Conservation (phyloP, 2,888 invertebrate species). For the Agrotis exclamationis region DNA sequence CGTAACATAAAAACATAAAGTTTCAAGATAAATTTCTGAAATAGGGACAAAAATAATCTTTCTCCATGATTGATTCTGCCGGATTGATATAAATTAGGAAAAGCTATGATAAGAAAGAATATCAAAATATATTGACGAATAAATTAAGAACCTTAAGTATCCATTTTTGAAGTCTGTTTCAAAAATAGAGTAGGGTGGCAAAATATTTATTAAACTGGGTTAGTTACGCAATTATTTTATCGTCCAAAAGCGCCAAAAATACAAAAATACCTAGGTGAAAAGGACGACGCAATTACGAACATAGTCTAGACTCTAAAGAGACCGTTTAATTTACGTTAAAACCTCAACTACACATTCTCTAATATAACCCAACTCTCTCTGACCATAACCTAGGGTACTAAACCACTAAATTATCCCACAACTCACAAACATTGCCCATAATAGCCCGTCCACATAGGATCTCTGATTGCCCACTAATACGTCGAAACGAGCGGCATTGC, state of each 20-base stretch:
- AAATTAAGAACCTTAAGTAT: too few relatives aligned
- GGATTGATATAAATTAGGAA: neutral
- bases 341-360: neutral
- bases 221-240: too few relatives aligned
- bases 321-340: neutral
- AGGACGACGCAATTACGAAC: neutral
- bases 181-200: too few relatives aligned
- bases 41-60: neutral
- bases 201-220: too few relatives aligned
- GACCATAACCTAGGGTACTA: constrained; percentile 42
- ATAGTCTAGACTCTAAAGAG: neutral
- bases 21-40: neutral
- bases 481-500: constrained; percentile 70
- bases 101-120: too few relatives aligned
- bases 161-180: too few relatives aligned
- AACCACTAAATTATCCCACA: constrained; percentile 70
- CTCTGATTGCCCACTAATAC: constrained; percentile 76
- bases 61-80: neutral
- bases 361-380: constrained; percentile 7
- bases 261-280: too few relatives aligned
- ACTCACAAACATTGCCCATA: constrained; percentile 69
- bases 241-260: too few relatives aligned
- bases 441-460: constrained; percentile 70
- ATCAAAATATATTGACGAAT: too few relatives aligned
- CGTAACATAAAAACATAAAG: too few relatives aligned